Conservation (phyloP, 2,888 invertebrate species). For the Empis livida region DNA sequence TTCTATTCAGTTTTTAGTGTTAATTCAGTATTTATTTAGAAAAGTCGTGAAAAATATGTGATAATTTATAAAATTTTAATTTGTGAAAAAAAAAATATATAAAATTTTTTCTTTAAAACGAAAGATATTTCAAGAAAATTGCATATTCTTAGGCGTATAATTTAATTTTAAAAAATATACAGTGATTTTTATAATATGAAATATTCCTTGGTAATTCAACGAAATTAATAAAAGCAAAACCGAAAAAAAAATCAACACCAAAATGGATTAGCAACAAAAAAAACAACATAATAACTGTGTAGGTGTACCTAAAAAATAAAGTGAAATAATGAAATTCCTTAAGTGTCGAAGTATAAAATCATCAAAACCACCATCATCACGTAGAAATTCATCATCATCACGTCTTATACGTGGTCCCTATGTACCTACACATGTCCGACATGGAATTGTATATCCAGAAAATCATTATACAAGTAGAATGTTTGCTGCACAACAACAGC, state of each 20-base stretch:
- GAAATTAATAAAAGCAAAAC: background rate
- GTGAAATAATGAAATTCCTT: background rate
- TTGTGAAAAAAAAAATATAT: too few relatives aligned
- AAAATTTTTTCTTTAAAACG: too few relatives aligned
- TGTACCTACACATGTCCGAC: slow-evolving; percentile 13
- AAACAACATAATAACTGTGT: background rate
- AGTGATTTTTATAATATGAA: background rate
- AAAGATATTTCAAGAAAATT: too few relatives aligned
- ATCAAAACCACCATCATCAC: slow-evolving; percentile 2
- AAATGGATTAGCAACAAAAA: background rate
- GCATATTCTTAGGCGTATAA: background rate
- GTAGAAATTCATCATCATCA: background rate
- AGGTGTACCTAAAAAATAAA: too few relatives aligned
- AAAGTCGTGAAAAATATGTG: too few relatives aligned
- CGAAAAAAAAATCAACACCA: too few relatives aligned
- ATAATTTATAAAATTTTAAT: too few relatives aligned
- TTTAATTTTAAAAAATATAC: background rate
- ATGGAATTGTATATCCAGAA: slow-evolving; percentile 1
- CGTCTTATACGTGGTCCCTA: slow-evolving; percentile 4
- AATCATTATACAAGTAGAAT: background rate
- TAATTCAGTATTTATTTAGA: too few relatives aligned
- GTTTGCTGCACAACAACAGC: background rate
- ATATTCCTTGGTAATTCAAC: background rate
- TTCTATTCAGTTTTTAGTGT: too few relatives aligned
- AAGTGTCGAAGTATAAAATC: slow-evolving; percentile 31